Percentiles rank a stretch among this genome's conserved stretches.
Conservation (phyloP, 1,140 invertebrate species). For the Leptinotarsa texana region DNA sequence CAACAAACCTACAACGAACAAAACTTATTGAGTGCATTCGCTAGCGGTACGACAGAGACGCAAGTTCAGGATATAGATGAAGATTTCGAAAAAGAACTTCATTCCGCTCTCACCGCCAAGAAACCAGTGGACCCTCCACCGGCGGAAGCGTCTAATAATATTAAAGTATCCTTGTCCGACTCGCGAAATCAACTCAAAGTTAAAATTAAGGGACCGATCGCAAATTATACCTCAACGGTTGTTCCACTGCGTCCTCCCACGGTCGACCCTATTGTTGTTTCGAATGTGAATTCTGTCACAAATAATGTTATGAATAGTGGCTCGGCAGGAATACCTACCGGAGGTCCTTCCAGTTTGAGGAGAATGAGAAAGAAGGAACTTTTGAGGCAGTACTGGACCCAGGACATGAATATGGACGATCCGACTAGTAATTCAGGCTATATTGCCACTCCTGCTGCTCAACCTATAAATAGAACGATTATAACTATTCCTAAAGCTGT, state of each 20-base stretch:
- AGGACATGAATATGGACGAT: conserved; percentile 84
- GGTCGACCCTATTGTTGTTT: conserved; percentile 33
- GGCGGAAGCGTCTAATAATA: conserved; percentile 59
- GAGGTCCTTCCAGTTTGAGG: conserved; percentile 70
- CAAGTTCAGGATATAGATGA: conserved; percentile 71
- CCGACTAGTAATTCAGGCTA: conserved; percentile 54
- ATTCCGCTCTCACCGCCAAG: conserved; percentile 65
- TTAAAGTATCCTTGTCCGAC: conserved; percentile 71
- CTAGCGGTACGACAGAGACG: conserved; percentile 66
- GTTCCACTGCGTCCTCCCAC: conserved; percentile 60
- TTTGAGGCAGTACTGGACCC: conserved; percentile 80
- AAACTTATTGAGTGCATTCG: conserved; percentile 68
- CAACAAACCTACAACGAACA: conserved; percentile 59
- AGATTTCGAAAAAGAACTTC: conserved; percentile 77
- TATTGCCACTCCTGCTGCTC: conserved; percentile 62
- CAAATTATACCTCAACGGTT: conserved; percentile 68
- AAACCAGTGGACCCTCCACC: conserved; percentile 58
- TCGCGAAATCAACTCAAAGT: conserved; percentile 84
- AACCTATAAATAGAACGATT: conserved; percentile 69
- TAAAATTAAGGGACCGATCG: conserved; percentile 88
- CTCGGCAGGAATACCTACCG: conserved; percentile 37
- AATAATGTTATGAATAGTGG: conserved; percentile 38
- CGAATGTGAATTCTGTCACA: conserved; percentile 31
- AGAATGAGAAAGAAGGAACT: conserved; percentile 90
- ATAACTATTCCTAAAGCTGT: conserved; percentile 86